Base-by-base conservation (phyloP, 2,888 invertebrate genomes). In the Caenorhabditis panamensis region DNA sequence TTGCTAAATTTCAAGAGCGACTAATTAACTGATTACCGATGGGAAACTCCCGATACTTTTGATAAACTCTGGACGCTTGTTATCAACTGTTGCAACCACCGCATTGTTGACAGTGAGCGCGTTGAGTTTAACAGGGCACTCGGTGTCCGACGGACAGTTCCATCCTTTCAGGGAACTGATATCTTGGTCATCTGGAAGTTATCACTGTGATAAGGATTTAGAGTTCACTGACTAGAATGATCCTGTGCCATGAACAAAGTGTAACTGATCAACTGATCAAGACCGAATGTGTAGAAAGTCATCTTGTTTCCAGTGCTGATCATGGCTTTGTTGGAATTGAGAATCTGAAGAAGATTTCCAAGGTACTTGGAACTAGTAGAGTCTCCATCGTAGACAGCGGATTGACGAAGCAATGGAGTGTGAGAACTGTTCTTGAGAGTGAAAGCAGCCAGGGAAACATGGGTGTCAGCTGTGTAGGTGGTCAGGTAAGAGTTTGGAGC, bases 221-320 rank as follows among this genome's bases (percentile, higher is more conserved):
- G 31, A 31, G 44, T 16, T 31, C 20, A 58, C 58, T 68, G 49
- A 69, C 68, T 51, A 44, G 68, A 9, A 4, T 16, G 8, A 51
- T 69, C 68, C 59, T 69, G 68, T 51, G 51, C 69, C 69, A 71
- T 71, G 54, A 53, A 71, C 2, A 71, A 53, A 71, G 62, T 62
- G 61, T 71, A 71, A 44, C 62, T 53, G 16, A 71, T 62, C 36
- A 24, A 37, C 22, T 62, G 6, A 22, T 53, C 18, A 2, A 71
- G 62, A n/a, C 62, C 69, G 51, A 51, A 71, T 18, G 69, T 71
- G 51, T 44, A 71, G 9, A 71, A 37, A 6, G 61, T 61, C 28
- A 71, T 18, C 0, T 22, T 22, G 18, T 71, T 71, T 20, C 61
- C 62, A 53, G n/a, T 53, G 28, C 61, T 62, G 3, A 62, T n/a